Conservation (phyloP, 2,797 vertebrate species). For the Danionella dracula region DNA sequence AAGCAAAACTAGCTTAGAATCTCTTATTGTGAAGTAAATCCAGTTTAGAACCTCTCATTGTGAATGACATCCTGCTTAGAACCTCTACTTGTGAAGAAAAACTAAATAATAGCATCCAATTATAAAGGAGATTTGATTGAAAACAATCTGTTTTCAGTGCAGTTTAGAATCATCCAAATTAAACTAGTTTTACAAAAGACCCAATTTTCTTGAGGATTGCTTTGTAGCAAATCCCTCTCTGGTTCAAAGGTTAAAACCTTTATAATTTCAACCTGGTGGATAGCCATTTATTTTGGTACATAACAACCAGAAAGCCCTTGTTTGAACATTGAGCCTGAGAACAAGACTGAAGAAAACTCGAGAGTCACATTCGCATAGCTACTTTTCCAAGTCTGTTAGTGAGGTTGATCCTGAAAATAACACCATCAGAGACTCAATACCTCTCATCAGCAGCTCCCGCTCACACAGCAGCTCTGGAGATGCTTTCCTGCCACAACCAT, state of each 20-base stretch:
- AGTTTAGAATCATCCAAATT: no score
- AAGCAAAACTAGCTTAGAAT: not conserved
- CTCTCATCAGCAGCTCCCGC: not conserved
- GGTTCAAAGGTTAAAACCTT: no score
- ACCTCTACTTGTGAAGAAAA: not conserved
- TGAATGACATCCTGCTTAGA: not conserved
- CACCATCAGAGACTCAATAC: not conserved
- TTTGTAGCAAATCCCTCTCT: no score
- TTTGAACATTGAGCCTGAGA: not conserved
- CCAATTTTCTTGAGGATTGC: no score
- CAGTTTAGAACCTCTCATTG: not conserved
- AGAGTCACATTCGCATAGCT: conserved; percentile 1
- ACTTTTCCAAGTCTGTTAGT: not conserved
- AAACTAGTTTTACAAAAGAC: no score
- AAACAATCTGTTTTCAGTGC: no score
- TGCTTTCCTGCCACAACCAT: not conserved
- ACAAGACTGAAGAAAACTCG: not conserved
- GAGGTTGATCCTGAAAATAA: conserved; percentile 13
- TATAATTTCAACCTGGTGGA: no score
- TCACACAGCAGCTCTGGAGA: not conserved
- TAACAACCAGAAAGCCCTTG: not conserved
- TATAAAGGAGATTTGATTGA: no score
- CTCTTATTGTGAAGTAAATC: not conserved
- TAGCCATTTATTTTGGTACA: not conserved
- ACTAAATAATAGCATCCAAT: not conserved